Evolutionary conservation across 2,113 vertebrate species (phyloP).

Genomic region (Cheirogaleus medius): DNA sequence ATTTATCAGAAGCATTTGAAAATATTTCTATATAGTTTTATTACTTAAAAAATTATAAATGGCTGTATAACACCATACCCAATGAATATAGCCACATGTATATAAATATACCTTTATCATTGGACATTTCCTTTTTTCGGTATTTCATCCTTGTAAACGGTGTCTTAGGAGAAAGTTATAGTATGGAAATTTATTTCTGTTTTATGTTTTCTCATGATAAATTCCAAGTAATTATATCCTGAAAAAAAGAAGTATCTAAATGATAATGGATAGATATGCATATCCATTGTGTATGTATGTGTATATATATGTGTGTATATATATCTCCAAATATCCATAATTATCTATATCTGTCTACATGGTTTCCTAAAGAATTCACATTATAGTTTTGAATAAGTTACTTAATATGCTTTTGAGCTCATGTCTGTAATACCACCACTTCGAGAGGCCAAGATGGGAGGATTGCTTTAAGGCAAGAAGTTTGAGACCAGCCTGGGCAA

Average conservation of each 20-base stretch:
- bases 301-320: background rate
- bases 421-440: too few relatives aligned
- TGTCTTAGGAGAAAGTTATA: background rate
- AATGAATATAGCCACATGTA: background rate
- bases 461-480: too few relatives aligned
- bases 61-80: background rate
- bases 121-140: background rate
- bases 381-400: background rate
- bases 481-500: too few relatives aligned
- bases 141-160: background rate
- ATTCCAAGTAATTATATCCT: background rate
- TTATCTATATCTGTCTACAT: background rate
- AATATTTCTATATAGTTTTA: background rate
- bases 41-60: conserved; percentile 10
- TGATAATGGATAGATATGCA: background rate
- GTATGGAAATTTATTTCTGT: background rate
- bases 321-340: background rate
- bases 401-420: background rate
- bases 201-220: background rate
- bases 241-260: background rate
- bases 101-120: background rate
- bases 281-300: background rate
- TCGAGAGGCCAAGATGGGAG: too few relatives aligned
- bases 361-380: background rate
- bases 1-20: background rate